These are phyloP conservation scores for Dorcus hopei DNA, from an alignment of 2,888 invertebrate genomes.

Conservation along the genomic window DNA sequence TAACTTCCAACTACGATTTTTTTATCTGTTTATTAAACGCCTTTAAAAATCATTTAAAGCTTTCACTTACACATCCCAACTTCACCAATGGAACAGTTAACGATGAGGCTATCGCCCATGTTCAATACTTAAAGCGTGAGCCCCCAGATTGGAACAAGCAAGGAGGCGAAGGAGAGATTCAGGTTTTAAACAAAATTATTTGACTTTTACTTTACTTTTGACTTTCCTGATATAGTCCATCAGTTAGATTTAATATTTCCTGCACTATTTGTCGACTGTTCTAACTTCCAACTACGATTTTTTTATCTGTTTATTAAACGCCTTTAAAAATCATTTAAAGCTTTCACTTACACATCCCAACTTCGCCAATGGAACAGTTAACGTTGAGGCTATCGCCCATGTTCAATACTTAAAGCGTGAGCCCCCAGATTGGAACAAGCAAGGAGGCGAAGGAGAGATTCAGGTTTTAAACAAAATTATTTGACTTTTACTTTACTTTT, in stretches of 20 bases:
- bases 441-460: slow-evolving; percentile 10
- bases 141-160: slow-evolving; percentile 46
- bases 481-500: no score
- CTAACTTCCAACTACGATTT: no score
- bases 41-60: slow-evolving; percentile 17
- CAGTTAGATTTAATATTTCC: no score
- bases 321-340: slow-evolving; percentile 14
- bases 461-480: no score
- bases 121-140: slow-evolving; percentile 57
- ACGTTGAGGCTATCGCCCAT: slow-evolving; percentile 53
- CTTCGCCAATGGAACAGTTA: slow-evolving; percentile 43
- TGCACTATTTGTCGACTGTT: no score
- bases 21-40: no score
- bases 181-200: no score
- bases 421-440: slow-evolving; percentile 48
- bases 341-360: slow-evolving; percentile 28
- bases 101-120: slow-evolving; percentile 53
- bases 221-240: no score
- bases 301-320: no score
- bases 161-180: slow-evolving; percentile 9
- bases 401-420: slow-evolving; percentile 56
- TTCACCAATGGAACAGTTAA: slow-evolving; percentile 43
- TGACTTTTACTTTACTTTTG: no score
- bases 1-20: no score
- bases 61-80: slow-evolving; percentile 30